Evolutionary conservation across 37 sponge, comb jelly and placozoan genomes (phyloP).

Genomic region (Haliclona indistincta): DNA sequence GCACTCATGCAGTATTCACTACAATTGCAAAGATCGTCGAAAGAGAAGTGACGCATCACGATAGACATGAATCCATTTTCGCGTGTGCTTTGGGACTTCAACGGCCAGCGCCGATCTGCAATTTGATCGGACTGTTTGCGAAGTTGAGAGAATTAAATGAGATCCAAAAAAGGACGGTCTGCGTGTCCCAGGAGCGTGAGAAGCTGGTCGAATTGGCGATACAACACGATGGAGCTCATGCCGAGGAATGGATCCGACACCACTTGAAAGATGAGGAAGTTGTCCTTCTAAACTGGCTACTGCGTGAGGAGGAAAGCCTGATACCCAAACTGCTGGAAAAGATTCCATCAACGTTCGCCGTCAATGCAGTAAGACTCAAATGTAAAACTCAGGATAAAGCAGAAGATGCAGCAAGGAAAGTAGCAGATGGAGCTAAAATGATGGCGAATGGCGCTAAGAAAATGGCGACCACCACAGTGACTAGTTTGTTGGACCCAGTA

Average conservation of each 20-base stretch:
- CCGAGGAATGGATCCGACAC: conserved; percentile 32
- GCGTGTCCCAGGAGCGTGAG: conserved; percentile 3
- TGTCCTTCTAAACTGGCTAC: not conserved
- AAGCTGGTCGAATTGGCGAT: conserved; percentile 14
- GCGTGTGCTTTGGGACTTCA: conserved; percentile 36
- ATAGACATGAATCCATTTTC: conserved; percentile 15
- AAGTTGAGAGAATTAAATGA: not conserved
- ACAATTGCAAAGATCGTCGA: conserved; percentile 38
- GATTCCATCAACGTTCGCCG: conserved; percentile 7
- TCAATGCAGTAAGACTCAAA: not conserved
- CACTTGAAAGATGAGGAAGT: conserved; percentile 14
- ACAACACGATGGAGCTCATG: conserved; percentile 19
- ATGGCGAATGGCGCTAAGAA: no score
- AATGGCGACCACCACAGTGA: no score
- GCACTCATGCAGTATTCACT: conserved; percentile 39
- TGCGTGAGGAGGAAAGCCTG: conserved; percentile 1
- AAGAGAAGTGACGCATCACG: conserved; percentile 10
- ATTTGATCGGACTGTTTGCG: conserved; percentile 21
- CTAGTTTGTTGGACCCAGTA: no score
- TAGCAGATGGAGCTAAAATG: no score
- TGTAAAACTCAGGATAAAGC: no score
- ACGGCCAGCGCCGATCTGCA: not conserved
- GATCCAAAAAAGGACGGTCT: no score
- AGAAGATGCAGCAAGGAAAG: no score
- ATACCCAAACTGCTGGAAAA: conserved; percentile 6